phyloP scores from a whole-genome alignment of 1,140 invertebrate species.

The Eciton burchellii region DNA sequence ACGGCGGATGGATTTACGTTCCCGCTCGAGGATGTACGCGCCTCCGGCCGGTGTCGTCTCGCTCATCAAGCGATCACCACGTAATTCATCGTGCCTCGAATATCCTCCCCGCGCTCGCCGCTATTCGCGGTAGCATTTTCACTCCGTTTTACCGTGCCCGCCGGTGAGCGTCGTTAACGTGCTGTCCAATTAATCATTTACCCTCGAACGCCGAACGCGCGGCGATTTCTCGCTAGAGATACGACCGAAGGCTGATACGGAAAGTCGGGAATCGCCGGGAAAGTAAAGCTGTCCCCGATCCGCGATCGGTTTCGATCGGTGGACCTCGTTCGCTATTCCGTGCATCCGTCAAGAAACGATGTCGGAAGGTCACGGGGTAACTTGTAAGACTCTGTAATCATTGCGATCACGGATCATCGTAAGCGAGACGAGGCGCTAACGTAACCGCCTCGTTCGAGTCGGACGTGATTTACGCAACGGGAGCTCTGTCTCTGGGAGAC shows the following conservation, averaged over 20 bases:
- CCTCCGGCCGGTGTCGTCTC: slow-evolving; percentile 23
- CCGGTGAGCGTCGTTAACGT: slow-evolving; percentile 11
- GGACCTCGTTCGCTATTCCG: too few relatives aligned
- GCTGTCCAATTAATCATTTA: slow-evolving; percentile 28
- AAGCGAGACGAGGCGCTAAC: too few relatives aligned
- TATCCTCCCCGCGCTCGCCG: background rate
- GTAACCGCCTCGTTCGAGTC: too few relatives aligned
- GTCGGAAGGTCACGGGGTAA: too few relatives aligned
- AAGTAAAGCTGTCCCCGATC: background rate
- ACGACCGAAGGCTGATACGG: background rate
- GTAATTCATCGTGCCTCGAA: slow-evolving; percentile 10
- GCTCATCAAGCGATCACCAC: slow-evolving; percentile 49
- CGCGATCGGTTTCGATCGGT: too few relatives aligned
- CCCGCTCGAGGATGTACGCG: slow-evolving; percentile 25
- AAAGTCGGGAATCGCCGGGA: background rate
- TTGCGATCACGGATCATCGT: too few relatives aligned
- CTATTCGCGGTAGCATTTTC: slow-evolving; percentile 18
- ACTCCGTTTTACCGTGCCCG: background rate
- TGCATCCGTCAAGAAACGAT: too few relatives aligned
- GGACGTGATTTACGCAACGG: too few relatives aligned
- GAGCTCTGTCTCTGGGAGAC: background rate
- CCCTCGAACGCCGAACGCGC: background rate
- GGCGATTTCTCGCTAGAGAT: background rate
- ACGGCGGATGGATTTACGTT: slow-evolving; percentile 52
- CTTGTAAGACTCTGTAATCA: too few relatives aligned